Conservation (phyloP, 2,113 vertebrate species). For the Brachyhypopomus gauderio region DNA sequence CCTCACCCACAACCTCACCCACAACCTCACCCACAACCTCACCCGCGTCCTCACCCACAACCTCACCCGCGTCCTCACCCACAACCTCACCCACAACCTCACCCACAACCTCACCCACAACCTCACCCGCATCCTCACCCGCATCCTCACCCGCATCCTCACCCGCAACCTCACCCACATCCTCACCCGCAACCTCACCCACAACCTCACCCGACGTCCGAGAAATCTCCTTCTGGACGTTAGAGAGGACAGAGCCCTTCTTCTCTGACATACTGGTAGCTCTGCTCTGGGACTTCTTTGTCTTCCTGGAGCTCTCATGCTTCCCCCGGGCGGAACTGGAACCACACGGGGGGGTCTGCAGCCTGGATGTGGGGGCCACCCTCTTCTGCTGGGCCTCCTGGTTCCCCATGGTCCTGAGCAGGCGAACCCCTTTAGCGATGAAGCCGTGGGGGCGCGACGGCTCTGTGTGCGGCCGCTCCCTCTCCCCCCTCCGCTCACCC, state of each 20-base stretch:
- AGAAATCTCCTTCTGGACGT: slow-evolving; percentile 86
- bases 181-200: too few relatives aligned
- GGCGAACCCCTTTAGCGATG: slow-evolving; percentile 71
- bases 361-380: slow-evolving; percentile 67
- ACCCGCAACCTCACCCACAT: not conserved
- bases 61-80: slow-evolving; percentile 57
- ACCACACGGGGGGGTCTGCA: slow-evolving; percentile 67
- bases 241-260: slow-evolving; percentile 89
- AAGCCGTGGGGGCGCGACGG: slow-evolving; percentile 73
- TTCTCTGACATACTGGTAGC: slow-evolving; percentile 77
- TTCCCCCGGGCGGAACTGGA: slow-evolving; percentile 76
- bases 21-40: too few relatives aligned
- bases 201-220: slow-evolving; percentile 73
- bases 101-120: too few relatives aligned
- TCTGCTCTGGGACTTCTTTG: slow-evolving; percentile 76
- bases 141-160: slow-evolving; percentile 61
- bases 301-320: slow-evolving; percentile 81
- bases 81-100: slow-evolving; percentile 56
- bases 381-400: slow-evolving; percentile 92
- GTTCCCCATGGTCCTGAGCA: slow-evolving; percentile 87
- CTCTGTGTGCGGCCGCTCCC: slow-evolving; percentile 29
- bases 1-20: slow-evolving; percentile 39
- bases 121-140: slow-evolving; percentile 47
- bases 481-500: slow-evolving; percentile 41
- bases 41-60: too few relatives aligned